A percentile compares a stretch with the other conserved stretches of the same genome.
Conservation (phyloP, 2,888 invertebrate genomes). For the Lasioglossum villosulum region DNA sequence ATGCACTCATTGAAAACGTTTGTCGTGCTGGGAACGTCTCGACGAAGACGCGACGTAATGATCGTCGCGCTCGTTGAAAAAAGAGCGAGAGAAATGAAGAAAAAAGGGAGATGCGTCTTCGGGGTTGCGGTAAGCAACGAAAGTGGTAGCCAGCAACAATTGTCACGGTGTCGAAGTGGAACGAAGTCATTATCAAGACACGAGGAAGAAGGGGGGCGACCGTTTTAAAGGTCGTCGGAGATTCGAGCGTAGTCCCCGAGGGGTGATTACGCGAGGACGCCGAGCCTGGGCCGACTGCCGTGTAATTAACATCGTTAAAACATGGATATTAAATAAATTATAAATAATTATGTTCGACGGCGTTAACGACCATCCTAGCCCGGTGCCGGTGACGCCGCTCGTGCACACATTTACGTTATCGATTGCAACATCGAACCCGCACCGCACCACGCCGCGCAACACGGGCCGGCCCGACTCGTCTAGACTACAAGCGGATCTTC, state of each 20-base stretch:
- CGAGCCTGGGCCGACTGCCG: conserved; percentile 35
- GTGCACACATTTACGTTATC: conserved; percentile 48
- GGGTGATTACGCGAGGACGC: conserved; percentile 60
- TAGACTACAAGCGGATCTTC: conserved; percentile 4
- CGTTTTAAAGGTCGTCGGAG: conserved; percentile 45
- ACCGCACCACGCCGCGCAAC: not conserved
- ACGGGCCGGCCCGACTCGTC: not conserved
- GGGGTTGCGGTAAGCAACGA: conserved; percentile 2
- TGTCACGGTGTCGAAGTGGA: conserved; percentile 57
- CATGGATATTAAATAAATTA: conserved; percentile 77
- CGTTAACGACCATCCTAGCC: conserved; percentile 68
- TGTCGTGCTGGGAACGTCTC: not conserved
- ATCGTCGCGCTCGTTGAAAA: not conserved
- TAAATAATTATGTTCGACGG: conserved; percentile 76
- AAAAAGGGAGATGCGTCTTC: not conserved
- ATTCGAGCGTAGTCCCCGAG: conserved; percentile 46
- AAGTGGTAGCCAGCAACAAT: conserved; percentile 49
- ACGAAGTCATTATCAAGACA: conserved; percentile 61
- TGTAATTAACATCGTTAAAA: conserved; percentile 77
- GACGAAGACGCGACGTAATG: not conserved
- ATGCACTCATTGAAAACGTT: too few species aligned
- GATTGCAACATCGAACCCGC: conserved; percentile 36
- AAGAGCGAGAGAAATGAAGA: not conserved
- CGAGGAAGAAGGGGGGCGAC: conserved; percentile 15
- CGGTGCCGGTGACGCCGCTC: conserved; percentile 27